A percentile compares a stretch with the other conserved stretches of the same genome.
Evolutionary conservation across 2,888 invertebrate genomes (phyloP).

Genomic region (Euproctis similis): DNA sequence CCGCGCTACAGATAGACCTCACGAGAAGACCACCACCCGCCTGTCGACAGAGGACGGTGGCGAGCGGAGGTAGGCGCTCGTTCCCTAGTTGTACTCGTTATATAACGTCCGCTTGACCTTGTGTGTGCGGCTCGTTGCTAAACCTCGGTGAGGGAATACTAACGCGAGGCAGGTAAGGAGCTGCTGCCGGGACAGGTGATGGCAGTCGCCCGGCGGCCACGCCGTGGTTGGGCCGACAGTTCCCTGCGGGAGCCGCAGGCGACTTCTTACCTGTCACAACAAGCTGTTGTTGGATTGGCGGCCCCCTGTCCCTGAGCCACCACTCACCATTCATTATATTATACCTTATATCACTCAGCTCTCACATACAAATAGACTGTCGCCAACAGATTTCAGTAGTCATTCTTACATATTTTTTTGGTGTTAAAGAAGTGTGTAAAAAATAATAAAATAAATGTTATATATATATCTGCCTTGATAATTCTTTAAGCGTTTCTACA

Average conservation of each 20-base stretch:
- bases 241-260: conserved; percentile 68
- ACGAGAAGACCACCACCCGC: conserved; percentile 42
- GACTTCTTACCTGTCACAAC: conserved; percentile 64
- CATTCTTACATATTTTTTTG: conserved; percentile 33
- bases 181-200: conserved; percentile 40
- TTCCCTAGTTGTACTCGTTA: conserved; percentile 18
- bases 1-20: conserved; percentile 88
- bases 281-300: conserved; percentile 72
- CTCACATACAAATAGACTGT: conserved; percentile 36
- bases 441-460: conserved; percentile 37
- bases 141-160: conserved; percentile 39
- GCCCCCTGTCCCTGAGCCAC: conserved; percentile 63
- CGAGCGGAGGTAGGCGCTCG: conserved; percentile 44
- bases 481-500: conserved; percentile 67
- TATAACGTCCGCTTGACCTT: conserved; percentile 39
- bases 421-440: conserved; percentile 55
- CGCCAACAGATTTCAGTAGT: conserved; percentile 33
- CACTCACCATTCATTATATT: conserved; percentile 21
- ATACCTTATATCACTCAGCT: conserved; percentile 26
- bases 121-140: conserved; percentile 39
- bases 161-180: conserved; percentile 35
- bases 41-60: conserved; percentile 18
- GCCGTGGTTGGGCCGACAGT: conserved; percentile 72
- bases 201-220: conserved; percentile 28
- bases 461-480: conserved; percentile 54